Evolutionary conservation across 2,113 vertebrate species (phyloP).

Genomic region (Ciconia maguari): DNA sequence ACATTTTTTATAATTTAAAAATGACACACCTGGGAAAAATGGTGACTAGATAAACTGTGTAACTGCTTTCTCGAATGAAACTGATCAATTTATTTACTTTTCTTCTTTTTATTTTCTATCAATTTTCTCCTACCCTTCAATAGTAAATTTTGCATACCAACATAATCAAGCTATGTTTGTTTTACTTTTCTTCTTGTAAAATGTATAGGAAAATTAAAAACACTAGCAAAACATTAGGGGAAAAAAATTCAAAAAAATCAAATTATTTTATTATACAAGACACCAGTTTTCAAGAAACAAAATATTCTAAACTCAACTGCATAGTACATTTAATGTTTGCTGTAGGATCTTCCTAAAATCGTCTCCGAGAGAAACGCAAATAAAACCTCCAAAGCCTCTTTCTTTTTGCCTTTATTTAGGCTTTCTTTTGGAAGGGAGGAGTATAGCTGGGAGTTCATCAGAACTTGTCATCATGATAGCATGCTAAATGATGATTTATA

Average conservation of each 20-base stretch:
- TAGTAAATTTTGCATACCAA: not conserved
- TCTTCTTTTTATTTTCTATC: not conserved
- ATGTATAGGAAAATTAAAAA: not conserved
- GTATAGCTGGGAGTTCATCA: not conserved
- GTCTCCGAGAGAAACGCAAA: not conserved
- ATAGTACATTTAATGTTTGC: not conserved
- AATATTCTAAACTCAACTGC: not conserved
- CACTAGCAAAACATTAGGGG: not conserved
- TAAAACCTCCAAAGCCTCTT: not conserved
- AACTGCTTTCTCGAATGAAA: not conserved
- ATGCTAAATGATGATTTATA: not conserved
- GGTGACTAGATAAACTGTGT: not conserved
- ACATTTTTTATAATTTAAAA: not conserved
- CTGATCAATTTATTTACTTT: not conserved
- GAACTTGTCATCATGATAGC: not conserved
- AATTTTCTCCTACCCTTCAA: not conserved
- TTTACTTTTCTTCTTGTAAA: not conserved
- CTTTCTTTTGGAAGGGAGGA: not conserved
- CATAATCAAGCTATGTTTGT: not conserved
- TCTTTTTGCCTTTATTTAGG: not conserved
- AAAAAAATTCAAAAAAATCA: not conserved
- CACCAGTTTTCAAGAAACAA: not conserved
- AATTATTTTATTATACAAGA: not conserved
- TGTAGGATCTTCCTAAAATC: not conserved
- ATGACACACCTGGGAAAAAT: not conserved